Conservation (phyloP, 2,797 vertebrate genomes). For the Cryptoprocta ferox region DNA sequence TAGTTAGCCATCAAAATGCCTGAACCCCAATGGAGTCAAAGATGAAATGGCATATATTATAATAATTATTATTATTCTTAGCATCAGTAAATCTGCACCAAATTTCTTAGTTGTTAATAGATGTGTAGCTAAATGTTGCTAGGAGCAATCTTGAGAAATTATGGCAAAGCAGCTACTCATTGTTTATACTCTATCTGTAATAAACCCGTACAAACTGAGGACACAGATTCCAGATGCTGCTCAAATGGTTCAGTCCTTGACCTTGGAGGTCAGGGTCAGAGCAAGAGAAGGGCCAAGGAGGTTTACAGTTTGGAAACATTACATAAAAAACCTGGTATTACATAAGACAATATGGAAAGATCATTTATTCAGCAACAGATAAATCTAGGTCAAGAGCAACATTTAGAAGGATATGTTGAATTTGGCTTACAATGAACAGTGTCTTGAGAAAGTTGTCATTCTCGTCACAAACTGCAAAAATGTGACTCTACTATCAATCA, state of each 20-base stretch:
- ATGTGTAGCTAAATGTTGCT: not conserved
- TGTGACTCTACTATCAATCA: not conserved
- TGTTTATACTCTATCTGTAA: not conserved
- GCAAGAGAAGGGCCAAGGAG: not conserved
- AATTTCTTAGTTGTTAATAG: conserved; percentile 16
- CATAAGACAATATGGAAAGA: conserved; percentile 21
- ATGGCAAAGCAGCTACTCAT: not conserved
- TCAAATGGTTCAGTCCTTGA: not conserved
- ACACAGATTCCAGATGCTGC: not conserved
- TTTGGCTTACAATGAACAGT: not conserved
- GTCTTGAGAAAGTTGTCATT: conserved; percentile 48
- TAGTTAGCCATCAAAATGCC: not conserved
- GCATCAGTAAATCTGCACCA: not conserved
- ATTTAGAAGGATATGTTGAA: not conserved
- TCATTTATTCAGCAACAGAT: not conserved
- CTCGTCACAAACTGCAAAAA: conserved; percentile 53
- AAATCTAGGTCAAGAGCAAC: conserved; percentile 51
- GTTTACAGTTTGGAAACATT: not conserved
- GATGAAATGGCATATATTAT: not conserved
- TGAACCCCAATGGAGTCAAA: not conserved
- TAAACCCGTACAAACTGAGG: not conserved
- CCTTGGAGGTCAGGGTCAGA: not conserved
- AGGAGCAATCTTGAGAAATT: conserved; percentile 17
- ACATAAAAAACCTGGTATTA: not conserved
- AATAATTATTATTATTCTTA: not conserved